A percentile compares a stretch with the other conserved stretches of the same genome.
Evolutionary conservation across 2,113 vertebrate species (phyloP).

Genomic region (Chaenogobius annularis): DNA sequence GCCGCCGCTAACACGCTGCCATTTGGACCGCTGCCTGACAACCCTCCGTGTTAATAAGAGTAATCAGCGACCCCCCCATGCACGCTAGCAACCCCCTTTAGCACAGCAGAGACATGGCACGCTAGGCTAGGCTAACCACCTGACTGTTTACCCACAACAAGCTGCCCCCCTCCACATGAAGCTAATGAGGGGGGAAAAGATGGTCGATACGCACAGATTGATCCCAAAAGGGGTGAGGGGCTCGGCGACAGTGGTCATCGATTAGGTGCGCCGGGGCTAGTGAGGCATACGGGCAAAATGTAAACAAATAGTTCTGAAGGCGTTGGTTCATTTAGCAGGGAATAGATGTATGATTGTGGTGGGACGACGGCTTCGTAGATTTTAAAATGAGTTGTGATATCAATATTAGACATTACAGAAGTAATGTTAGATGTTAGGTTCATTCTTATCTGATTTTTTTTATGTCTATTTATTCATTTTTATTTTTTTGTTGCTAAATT

Average conservation of each 20-base stretch:
- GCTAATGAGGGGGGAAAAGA: slow-evolving; percentile 72
- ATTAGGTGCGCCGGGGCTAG: slow-evolving; percentile 42
- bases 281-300: slow-evolving; percentile 26
- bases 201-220: slow-evolving; percentile 73
- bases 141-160: slow-evolving; percentile 86
- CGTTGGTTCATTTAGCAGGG: slow-evolving; percentile 49
- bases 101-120: slow-evolving; percentile 90
- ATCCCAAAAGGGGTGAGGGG: slow-evolving; percentile 61
- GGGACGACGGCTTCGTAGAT: slow-evolving; percentile 33
- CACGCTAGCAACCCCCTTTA: slow-evolving; percentile 86
- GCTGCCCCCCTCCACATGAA: slow-evolving; percentile 55
- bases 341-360: slow-evolving; percentile 17
- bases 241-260: slow-evolving; percentile 66
- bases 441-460: no score
- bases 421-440: neutral
- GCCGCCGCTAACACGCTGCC: slow-evolving; percentile 82
- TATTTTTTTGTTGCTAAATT: no score
- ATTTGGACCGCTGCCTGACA: slow-evolving; percentile 91
- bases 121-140: slow-evolving; percentile 61
- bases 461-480: no score
- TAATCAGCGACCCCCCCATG: slow-evolving; percentile 97
- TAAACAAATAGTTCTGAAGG: slow-evolving; percentile 49
- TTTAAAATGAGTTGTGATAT: slow-evolving; percentile 57
- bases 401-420: slow-evolving; percentile 24
- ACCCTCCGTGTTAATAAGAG: slow-evolving; percentile 95